Conservation (phyloP, 2,888 invertebrate species). For the Taenaris catops region DNA sequence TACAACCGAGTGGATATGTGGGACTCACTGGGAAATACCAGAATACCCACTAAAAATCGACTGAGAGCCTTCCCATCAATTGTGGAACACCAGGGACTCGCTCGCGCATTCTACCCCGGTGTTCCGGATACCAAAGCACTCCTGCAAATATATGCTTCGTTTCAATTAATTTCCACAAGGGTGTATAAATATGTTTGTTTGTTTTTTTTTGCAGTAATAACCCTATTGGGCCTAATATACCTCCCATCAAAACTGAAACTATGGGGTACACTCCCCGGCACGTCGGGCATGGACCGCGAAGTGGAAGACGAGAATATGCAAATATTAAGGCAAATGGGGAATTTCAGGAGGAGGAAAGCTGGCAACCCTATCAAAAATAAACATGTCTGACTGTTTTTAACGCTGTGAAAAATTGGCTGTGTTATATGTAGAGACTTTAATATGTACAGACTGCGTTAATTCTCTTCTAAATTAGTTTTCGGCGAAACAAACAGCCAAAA, state of each 20-base stretch:
- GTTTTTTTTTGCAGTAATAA: conserved; percentile 79
- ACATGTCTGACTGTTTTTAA: conserved; percentile 45
- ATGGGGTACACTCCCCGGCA: conserved; percentile 80
- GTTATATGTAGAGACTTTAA: conserved; percentile 3
- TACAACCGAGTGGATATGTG: too few species aligned
- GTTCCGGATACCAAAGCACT: too few species aligned
- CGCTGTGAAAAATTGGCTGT: conserved; percentile 13
- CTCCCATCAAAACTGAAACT: conserved; percentile 83
- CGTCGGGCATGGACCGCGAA: conserved; percentile 67
- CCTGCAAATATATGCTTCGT: too few species aligned
- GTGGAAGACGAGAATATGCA: conserved; percentile 85
- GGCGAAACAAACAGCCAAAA: background rate
- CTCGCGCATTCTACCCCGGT: too few species aligned
- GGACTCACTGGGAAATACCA: too few species aligned
- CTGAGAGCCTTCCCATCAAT: too few species aligned
- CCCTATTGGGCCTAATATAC: conserved; percentile 83
- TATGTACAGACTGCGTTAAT: background rate
- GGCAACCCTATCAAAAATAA: conserved; percentile 55
- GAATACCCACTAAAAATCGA: too few species aligned
- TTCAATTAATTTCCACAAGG: too few species aligned
- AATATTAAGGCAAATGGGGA: conserved; percentile 82
- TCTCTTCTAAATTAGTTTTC: background rate
- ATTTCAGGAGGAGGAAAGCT: conserved; percentile 78
- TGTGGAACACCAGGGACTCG: too few species aligned
- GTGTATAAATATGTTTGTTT: too few species aligned